Percentiles rank a stretch among this genome's conserved stretches.
Evolutionary conservation across 2,888 invertebrate genomes (phyloP).

Genomic region (Gnatocerus cornutus): DNA sequence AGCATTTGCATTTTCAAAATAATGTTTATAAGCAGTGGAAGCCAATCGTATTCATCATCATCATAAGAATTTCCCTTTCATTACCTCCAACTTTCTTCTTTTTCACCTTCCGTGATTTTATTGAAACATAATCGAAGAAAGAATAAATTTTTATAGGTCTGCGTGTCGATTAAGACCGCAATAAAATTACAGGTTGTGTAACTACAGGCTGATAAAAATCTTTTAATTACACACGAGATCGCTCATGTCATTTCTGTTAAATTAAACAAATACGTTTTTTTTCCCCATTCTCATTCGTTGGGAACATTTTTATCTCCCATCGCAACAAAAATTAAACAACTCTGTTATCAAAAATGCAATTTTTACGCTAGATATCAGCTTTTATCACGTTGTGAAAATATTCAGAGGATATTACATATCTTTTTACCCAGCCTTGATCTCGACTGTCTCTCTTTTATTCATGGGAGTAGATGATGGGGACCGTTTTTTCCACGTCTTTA

Average conservation of each 20-base stretch:
- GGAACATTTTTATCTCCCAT: conserved; percentile 31
- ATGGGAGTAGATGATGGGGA: not conserved
- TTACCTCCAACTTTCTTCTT: too few species aligned
- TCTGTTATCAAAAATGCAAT: conserved; percentile 13
- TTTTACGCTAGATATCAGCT: conserved; percentile 23
- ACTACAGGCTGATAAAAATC: conserved; percentile 20
- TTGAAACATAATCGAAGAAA: conserved; percentile 5
- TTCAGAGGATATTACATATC: conserved; percentile 10
- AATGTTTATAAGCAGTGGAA: too few species aligned
- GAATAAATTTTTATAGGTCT: conserved; percentile 16
- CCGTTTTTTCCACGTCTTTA: conserved; percentile 29
- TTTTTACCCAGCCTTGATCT: conserved; percentile 34
- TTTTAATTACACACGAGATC: conserved; percentile 22
- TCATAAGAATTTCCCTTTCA: not conserved
- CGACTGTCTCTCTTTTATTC: conserved; percentile 12
- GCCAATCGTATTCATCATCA: too few species aligned
- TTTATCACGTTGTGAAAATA: conserved; percentile 30
- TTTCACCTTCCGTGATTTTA: not conserved
- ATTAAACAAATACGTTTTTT: conserved; percentile 3
- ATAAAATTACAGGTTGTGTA: conserved; percentile 23
- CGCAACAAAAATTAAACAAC: conserved; percentile 36
- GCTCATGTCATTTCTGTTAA: not conserved
- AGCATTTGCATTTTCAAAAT: too few species aligned
- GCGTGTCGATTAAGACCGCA: conserved; percentile 29
- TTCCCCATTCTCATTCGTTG: not conserved